These are phyloP conservation scores for Margaritifera margaritifera DNA, from an alignment of 2,888 invertebrate genomes.

Conservation along the genomic window DNA sequence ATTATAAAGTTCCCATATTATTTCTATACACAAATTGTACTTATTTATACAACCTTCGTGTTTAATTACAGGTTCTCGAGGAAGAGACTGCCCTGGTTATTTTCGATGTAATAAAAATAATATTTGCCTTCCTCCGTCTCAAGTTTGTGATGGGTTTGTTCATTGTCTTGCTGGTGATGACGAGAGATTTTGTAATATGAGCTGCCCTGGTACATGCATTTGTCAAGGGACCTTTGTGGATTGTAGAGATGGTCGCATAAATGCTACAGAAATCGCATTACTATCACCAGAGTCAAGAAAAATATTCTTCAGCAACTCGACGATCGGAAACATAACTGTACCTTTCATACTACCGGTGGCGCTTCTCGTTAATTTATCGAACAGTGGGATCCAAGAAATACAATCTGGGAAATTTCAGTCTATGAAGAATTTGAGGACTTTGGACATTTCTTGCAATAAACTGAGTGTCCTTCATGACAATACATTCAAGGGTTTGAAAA, in stretches of 20 bases:
- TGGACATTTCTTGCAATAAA: not conserved
- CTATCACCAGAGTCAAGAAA: constrained; percentile 5
- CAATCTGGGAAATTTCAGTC: not conserved
- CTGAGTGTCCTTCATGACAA: not conserved
- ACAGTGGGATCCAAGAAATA: not conserved
- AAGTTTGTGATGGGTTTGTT: constrained; percentile 33
- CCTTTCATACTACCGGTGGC: not conserved
- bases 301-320: constrained; percentile 9
- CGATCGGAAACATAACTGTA: not conserved
- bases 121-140: constrained; percentile 22
- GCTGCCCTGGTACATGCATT: constrained; percentile 22
- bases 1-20: too few species aligned
- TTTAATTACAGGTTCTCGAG: too few species aligned
- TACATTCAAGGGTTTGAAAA: constrained; percentile 10
- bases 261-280: not conserved
- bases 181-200: constrained; percentile 27
- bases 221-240: constrained; percentile 23
- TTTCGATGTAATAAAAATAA: constrained; percentile 17
- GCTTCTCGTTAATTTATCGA: constrained; percentile 8
- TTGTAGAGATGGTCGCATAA: constrained; percentile 9
- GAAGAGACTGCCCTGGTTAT: constrained; percentile 13
- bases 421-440: not conserved
- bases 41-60: too few species aligned
- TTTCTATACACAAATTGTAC: too few species aligned
- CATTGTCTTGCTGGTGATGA: constrained; percentile 38